Conservation (phyloP, 1,140 invertebrate species). For the Mya arenaria region DNA sequence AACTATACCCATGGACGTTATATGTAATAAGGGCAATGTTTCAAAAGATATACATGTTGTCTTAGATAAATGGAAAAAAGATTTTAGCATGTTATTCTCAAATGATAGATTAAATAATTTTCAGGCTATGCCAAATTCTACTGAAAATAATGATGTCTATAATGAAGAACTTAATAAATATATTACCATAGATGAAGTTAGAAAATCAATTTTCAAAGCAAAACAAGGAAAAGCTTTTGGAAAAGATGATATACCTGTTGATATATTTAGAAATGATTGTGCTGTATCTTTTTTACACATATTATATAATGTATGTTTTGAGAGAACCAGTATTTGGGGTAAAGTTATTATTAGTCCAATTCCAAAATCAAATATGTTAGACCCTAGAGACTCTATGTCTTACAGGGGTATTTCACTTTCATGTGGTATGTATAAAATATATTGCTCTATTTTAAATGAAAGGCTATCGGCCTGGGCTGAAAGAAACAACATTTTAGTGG, state of each 20-base stretch:
- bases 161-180: neutral
- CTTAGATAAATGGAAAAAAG: slow-evolving; percentile 11
- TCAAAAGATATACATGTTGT: neutral
- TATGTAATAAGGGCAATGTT: neutral
- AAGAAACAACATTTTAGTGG: slow-evolving; percentile 6
- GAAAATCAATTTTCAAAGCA: slow-evolving; percentile 15
- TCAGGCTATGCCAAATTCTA: neutral
- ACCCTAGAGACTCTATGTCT: neutral
- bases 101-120: neutral
- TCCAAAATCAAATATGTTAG: slow-evolving; percentile 5
- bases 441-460: slow-evolving; percentile 36
- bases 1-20: neutral
- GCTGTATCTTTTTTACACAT: neutral
- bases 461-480: slow-evolving; percentile 7
- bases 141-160: neutral
- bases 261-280: neutral
- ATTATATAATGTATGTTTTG: slow-evolving; percentile 14
- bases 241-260: neutral
- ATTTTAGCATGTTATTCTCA: slow-evolving; percentile 11
- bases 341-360: slow-evolving; percentile 15
- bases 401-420: slow-evolving; percentile 43
- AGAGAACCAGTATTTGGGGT: neutral
- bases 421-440: slow-evolving; percentile 40
- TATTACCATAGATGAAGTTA: slow-evolving; percentile 20
- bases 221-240: neutral